phyloP scores from a whole-genome alignment of 2,888 invertebrate genomes.

The Ethmia dodecea region DNA sequence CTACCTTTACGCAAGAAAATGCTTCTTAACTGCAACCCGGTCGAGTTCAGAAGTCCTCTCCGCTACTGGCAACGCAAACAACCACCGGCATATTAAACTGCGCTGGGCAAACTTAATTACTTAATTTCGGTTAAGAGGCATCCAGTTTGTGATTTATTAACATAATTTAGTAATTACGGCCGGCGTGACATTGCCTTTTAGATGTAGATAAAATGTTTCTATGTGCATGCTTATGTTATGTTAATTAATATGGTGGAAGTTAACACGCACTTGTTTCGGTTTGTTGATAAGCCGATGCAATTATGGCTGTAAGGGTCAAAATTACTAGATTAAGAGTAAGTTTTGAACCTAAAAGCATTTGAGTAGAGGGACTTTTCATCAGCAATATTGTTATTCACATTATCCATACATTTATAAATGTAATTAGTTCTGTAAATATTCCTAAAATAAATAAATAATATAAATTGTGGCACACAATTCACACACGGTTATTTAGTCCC shows the following conservation, averaged over 20 bases:
- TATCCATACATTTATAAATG: too few species aligned
- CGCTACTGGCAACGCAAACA: constrained; percentile 24
- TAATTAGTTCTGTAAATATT: too few species aligned
- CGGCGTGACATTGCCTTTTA: constrained; percentile 39
- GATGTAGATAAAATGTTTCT: constrained; percentile 19
- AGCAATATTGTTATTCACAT: too few species aligned
- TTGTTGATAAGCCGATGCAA: too few species aligned
- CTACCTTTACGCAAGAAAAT: constrained; percentile 47
- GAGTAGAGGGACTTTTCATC: too few species aligned
- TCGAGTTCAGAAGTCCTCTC: constrained; percentile 30
- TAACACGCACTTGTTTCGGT: neutral
- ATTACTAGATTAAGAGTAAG: too few species aligned
- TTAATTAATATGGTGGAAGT: neutral
- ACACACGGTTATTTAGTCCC: too few species aligned
- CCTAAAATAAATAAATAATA: too few species aligned
- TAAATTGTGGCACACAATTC: too few species aligned
- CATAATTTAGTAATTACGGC: constrained; percentile 53
- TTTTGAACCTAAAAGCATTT: too few species aligned
- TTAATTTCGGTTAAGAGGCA: constrained; percentile 60
- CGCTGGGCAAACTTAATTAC: constrained; percentile 53
- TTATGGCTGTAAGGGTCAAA: too few species aligned
- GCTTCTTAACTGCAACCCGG: constrained; percentile 30
- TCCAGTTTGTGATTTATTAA: constrained; percentile 54
- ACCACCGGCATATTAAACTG: constrained; percentile 33
- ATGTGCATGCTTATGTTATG: neutral